Base-by-base conservation (phyloP, 2,797 vertebrate species). In the Sebastes oblongus region DNA sequence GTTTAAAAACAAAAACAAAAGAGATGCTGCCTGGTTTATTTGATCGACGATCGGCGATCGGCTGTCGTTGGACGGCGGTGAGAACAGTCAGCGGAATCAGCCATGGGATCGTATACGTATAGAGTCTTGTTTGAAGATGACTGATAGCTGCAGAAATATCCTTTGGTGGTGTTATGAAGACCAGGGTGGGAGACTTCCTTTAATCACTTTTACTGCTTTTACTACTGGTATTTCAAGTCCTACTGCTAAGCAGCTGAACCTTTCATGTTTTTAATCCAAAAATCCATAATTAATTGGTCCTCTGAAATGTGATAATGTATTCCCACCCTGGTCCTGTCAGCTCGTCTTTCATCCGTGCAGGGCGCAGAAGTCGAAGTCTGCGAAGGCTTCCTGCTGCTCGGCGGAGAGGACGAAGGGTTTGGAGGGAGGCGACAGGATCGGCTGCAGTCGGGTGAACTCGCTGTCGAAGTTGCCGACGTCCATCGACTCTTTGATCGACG, bases 401-500 rank as follows among this genome's bases (percentile, higher is more conserved):
- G 87, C 77, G 0, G 95, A 96, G 70, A 98, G 95, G 60, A 87
- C 20, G 68, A 89, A 90, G 55, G 89, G 93, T 22, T 95, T 94
- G 52, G 93, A 92, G 0, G 96, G 96, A 0, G 97, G 97, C 0
- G 97, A 97, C 81, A 98, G 88, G 70, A 96, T 54, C 0, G 98
- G 97, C 75, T 95, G 95, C 64, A 98, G 94, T 0, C 94, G 95
- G 0, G 97, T 99, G 93, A 98, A 99, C 91, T 97, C 97, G 50
- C 96, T 96, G 89, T 98, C 97, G 0, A 98, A 99, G 93, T 98
- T 97, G 81, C 96, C 95, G 73, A 97, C 93, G 30, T 99, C 98
- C 0, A 89, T 84, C 0, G 94, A 93, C 65, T 95, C 94, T 20
- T 89, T 95, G 78, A 98, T 86, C 0, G 90, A 88, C 2, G 98